phyloP scores from a whole-genome alignment of 2,888 invertebrate genomes.

The Ennomos quercinarius region DNA sequence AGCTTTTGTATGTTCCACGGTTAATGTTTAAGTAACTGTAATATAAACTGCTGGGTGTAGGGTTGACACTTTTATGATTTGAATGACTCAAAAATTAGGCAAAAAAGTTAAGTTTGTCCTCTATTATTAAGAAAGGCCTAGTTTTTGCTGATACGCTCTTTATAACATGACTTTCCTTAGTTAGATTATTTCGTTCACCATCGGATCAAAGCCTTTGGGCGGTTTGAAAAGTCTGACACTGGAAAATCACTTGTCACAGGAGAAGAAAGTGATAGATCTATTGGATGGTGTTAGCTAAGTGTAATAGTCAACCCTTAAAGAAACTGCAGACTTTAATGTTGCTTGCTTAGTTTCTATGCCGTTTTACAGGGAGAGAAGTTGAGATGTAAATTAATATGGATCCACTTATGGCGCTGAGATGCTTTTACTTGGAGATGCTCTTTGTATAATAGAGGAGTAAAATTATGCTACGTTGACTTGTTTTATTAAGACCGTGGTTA shows the following conservation, averaged over 20 bases:
- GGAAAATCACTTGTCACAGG: too few species aligned
- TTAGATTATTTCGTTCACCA: too few species aligned
- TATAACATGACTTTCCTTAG: too few species aligned
- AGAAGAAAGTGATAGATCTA: too few species aligned
- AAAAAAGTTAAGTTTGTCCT: too few species aligned
- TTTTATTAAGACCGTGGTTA: slow-evolving; percentile 1
- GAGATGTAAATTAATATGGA: slow-evolving; percentile 51
- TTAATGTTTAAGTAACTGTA: not conserved
- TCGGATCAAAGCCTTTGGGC: too few species aligned
- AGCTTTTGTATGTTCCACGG: slow-evolving; percentile 3
- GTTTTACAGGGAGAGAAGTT: slow-evolving; percentile 48
- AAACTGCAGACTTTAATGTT: slow-evolving; percentile 5
- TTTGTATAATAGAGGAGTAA: slow-evolving; percentile 37
- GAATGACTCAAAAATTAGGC: too few species aligned
- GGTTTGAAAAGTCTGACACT: too few species aligned
- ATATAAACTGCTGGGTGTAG: too few species aligned
- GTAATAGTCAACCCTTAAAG: slow-evolving; percentile 3
- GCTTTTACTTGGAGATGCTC: slow-evolving; percentile 16
- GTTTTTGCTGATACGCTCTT: too few species aligned
- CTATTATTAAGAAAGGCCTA: too few species aligned
- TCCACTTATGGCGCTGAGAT: slow-evolving; percentile 31
- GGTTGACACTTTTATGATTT: too few species aligned
- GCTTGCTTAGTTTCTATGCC: slow-evolving; percentile 52
- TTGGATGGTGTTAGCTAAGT: not conserved
- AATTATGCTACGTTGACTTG: slow-evolving; percentile 34